Conservation (phyloP, 1,140 invertebrate genomes). For the Zaprionus camerounensis region DNA sequence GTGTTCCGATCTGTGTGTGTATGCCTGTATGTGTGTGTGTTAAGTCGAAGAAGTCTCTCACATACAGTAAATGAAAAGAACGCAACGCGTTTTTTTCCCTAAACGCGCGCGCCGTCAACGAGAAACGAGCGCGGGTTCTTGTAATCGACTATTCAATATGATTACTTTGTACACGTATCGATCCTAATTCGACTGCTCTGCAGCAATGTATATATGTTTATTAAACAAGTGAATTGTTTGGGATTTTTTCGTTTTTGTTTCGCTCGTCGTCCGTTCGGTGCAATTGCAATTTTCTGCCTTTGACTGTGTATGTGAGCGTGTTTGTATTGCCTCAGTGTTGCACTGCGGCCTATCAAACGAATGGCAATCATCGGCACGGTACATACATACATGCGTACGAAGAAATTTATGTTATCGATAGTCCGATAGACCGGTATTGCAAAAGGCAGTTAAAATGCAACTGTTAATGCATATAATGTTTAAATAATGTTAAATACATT, state of each 20-base stretch:
- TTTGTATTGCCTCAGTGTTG: conserved; percentile 49
- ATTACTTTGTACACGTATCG: conserved; percentile 38
- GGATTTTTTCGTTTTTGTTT: conserved; percentile 62
- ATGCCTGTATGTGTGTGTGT: conserved; percentile 35
- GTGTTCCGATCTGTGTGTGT: conserved; percentile 35
- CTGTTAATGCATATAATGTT: background rate
- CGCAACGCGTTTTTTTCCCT: conserved; percentile 67
- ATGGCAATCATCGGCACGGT: conserved; percentile 22
- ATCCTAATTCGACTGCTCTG: conserved; percentile 28
- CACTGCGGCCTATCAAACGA: conserved; percentile 27
- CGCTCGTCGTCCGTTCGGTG: conserved; percentile 59
- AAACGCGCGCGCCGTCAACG: conserved; percentile 66
- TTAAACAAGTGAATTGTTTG: conserved; percentile 65
- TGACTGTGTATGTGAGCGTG: conserved; percentile 29
- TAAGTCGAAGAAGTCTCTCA: conserved; percentile 58
- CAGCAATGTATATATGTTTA: conserved; percentile 43
- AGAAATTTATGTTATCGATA: conserved; percentile 3
- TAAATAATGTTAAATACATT: conserved; percentile 5
- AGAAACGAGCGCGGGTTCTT: conserved; percentile 44
- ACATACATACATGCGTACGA: conserved; percentile 6
- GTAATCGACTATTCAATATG: conserved; percentile 32
- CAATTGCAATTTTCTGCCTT: conserved; percentile 68
- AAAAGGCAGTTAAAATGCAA: background rate
- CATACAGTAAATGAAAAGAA: conserved; percentile 67
- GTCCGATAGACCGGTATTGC: conserved; percentile 31